phyloP scores from a whole-genome alignment of 2,797 vertebrate species.

The Coranthus polyacanthus region DNA sequence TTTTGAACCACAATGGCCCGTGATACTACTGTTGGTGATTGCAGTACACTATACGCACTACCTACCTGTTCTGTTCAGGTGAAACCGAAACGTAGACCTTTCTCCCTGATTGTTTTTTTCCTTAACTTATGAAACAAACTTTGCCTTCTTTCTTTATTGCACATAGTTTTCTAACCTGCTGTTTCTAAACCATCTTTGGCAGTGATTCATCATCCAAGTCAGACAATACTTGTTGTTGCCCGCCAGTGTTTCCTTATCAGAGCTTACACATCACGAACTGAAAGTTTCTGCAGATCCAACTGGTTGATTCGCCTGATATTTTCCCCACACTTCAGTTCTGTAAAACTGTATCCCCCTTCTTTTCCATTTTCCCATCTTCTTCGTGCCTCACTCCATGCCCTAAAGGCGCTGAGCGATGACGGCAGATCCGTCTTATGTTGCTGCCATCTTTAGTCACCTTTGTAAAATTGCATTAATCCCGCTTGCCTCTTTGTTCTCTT shows the following conservation, averaged over 20 bases:
- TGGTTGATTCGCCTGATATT: background rate
- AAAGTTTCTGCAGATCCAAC: background rate
- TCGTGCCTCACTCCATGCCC: slow-evolving; percentile 12
- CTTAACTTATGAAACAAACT: slow-evolving; percentile 4
- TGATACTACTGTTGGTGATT: slow-evolving; percentile 29
- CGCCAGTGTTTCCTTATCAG: slow-evolving; percentile 1
- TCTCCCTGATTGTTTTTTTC: slow-evolving; percentile 27
- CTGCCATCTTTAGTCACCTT: slow-evolving; percentile 1
- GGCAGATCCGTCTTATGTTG: background rate
- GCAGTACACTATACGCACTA: slow-evolving; percentile 7
- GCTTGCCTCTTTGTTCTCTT: slow-evolving; percentile 11
- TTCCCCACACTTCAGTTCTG: background rate
- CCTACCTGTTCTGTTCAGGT: slow-evolving; percentile 19
- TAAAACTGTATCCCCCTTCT: background rate
- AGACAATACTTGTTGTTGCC: slow-evolving; percentile 3
- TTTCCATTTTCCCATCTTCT: too few species aligned
- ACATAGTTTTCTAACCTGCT: background rate
- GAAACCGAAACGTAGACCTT: background rate
- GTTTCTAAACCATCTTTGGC: slow-evolving; percentile 41
- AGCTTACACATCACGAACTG: slow-evolving; percentile 1
- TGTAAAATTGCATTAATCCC: slow-evolving; percentile 26
- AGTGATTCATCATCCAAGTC: background rate
- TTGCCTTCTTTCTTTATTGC: slow-evolving; percentile 20
- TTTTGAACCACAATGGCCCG: slow-evolving; percentile 9
- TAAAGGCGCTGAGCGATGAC: slow-evolving; percentile 1